Conservation (phyloP, 2,797 vertebrate species). For the Dicrostonyx torquatus region DNA sequence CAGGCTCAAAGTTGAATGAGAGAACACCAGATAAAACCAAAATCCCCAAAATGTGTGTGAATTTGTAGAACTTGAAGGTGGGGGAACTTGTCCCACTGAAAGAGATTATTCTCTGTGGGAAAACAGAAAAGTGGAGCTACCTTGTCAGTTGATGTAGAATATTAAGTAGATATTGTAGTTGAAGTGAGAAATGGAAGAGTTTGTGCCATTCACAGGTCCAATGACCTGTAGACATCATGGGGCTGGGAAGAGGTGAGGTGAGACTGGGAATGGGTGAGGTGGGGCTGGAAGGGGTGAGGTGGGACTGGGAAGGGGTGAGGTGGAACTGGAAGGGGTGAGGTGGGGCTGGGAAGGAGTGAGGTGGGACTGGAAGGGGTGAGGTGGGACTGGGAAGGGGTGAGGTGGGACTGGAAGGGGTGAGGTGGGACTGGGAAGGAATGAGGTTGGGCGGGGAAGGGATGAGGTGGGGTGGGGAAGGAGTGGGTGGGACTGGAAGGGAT, state of each 20-base stretch:
- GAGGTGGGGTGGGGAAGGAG: no score
- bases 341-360: no score
- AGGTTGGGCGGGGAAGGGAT: no score
- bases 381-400: no score
- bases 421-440: no score
- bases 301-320: background rate
- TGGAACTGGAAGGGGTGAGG: no score
- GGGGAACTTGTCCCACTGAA: background rate
- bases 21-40: background rate
- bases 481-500: no score
- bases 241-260: background rate
- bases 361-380: no score
- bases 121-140: background rate
- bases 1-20: background rate
- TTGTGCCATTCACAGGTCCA: background rate
- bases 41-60: background rate
- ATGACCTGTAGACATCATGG: background rate
- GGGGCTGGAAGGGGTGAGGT: background rate
- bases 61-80: background rate
- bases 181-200: background rate
- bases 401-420: no score
- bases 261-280: no score
- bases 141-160: background rate
- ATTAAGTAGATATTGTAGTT: background rate
- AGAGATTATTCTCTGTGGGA: background rate